These are phyloP conservation scores for Rhinolophus sinicus DNA, from an alignment of 2,113 vertebrate genomes.

Conservation along the genomic window DNA sequence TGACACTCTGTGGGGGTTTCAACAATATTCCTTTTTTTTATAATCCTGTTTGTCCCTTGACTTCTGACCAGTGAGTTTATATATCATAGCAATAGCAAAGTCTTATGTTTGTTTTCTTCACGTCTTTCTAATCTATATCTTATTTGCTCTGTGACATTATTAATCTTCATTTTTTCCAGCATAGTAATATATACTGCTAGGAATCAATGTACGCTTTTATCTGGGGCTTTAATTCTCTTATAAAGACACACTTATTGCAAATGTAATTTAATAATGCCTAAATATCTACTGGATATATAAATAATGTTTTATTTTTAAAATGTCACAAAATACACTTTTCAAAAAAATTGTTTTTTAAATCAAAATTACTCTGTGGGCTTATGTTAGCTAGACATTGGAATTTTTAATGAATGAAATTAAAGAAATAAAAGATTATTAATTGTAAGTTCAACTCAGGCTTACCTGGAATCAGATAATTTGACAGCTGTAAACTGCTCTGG, in stretches of 20 bases:
- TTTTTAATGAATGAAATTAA: background rate
- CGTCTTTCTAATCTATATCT: background rate
- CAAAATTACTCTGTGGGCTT: slow-evolving; percentile 5
- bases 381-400: background rate
- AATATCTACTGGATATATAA: background rate
- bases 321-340: slow-evolving; percentile 26
- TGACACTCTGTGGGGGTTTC: background rate
- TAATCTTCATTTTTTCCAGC: background rate
- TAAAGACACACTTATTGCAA: background rate
- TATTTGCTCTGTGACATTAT: background rate
- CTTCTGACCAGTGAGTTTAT: background rate
- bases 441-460: slow-evolving; percentile 53
- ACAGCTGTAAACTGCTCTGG: slow-evolving; percentile 98
- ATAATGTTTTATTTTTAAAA: background rate
- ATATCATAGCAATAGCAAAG: background rate
- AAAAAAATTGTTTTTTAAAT: slow-evolving; percentile 16
- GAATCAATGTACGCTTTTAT: background rate
- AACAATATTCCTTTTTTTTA: background rate
- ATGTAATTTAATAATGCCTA: slow-evolving; percentile 8
- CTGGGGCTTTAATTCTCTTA: background rate
- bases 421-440: background rate
- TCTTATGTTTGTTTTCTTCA: background rate
- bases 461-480: slow-evolving; percentile 97
- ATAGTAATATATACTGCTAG: background rate
- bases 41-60: background rate